Percentiles rank a stretch among this genome's conserved stretches.
Conservation (phyloP, 2,113 vertebrate genomes). For the Ailuropoda melanoleuca region DNA sequence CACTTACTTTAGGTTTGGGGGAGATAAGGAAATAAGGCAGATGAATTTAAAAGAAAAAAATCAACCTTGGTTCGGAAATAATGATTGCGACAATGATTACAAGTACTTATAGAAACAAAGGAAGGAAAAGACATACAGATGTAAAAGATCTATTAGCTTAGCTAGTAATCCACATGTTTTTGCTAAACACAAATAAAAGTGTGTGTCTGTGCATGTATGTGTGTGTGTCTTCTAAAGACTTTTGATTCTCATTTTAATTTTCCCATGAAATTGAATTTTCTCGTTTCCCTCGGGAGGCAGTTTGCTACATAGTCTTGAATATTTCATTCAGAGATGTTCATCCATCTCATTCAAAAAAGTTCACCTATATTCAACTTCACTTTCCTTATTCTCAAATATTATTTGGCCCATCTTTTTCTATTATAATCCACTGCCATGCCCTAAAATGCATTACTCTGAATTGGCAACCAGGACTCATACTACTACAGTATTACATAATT, state of each 20-base stretch:
- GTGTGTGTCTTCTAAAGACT: neutral
- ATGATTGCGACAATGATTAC: neutral
- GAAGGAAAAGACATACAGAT: neutral
- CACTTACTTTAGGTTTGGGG: neutral
- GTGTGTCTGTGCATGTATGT: neutral
- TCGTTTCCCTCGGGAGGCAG: neutral
- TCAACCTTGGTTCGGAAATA: neutral
- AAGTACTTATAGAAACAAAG: neutral
- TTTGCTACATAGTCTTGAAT: constrained; percentile 31
- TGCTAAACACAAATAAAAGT: neutral
- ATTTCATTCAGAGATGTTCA: constrained; percentile 34
- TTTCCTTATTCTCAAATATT: constrained; percentile 29
- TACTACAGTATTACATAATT: neutral
- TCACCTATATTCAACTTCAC: neutral
- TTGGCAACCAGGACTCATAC: neutral
- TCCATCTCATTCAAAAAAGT: constrained; percentile 12
- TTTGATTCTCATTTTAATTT: constrained; percentile 41
- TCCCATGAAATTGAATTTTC: neutral
- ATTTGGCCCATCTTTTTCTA: neutral
- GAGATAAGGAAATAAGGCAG: neutral
- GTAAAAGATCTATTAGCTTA: neutral
- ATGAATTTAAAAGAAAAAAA: constrained; percentile 4
- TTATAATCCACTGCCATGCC: neutral
- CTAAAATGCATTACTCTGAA: neutral
- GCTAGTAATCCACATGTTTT: neutral